phyloP scores from a whole-genome alignment of 2,113 vertebrate species.

The Rhombomys opimus region DNA sequence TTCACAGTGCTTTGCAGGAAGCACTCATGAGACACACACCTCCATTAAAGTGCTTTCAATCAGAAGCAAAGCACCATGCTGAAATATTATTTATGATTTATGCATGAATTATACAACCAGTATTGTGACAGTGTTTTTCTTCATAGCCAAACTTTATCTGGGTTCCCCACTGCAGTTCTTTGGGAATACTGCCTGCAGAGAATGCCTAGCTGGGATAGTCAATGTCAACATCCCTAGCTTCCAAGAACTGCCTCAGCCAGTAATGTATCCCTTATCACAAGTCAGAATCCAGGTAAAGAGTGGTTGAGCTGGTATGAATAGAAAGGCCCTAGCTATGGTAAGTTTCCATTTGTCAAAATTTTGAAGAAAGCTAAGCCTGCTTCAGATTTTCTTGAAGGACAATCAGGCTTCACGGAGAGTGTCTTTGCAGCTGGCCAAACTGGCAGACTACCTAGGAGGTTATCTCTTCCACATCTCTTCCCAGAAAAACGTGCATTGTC shows the following conservation, averaged over 20 bases:
- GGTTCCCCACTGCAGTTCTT: rapidly evolving
- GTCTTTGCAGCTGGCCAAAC: not conserved
- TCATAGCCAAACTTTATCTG: not conserved
- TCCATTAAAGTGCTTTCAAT: not conserved
- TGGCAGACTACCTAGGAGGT: not conserved
- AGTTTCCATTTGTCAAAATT: not conserved
- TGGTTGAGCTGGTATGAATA: not conserved
- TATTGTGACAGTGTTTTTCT: not conserved
- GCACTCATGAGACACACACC: not conserved
- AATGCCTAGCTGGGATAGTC: not conserved
- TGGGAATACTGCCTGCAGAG: not conserved
- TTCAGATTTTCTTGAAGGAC: not conserved
- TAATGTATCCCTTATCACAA: not conserved
- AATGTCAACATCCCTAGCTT: not conserved
- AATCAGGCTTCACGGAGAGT: not conserved
- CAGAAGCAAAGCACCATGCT: not conserved
- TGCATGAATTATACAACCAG: not conserved
- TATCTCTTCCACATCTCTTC: not conserved
- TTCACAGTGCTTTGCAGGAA: not conserved
- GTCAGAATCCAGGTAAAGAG: not conserved
- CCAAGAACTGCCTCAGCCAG: not conserved
- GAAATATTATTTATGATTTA: not conserved
- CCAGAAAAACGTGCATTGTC: not conserved
- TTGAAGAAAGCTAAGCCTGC: not conserved
- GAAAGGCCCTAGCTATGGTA: not conserved